Evolutionary conservation across 2,797 vertebrate species (phyloP).

Genomic region (Phataginus tricuspis): DNA sequence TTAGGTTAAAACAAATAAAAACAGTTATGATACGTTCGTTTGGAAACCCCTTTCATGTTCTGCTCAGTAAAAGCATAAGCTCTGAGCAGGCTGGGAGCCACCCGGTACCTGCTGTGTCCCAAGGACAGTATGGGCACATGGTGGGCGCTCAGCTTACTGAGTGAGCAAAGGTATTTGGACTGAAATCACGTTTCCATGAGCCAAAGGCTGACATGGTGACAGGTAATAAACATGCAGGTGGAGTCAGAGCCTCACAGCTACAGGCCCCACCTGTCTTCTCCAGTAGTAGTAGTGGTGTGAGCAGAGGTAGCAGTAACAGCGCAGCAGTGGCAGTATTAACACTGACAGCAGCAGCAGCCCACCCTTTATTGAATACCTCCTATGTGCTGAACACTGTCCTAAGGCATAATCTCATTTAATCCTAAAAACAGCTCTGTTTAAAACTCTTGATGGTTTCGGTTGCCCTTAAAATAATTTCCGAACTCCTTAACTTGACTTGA

Average conservation of each 20-base stretch:
- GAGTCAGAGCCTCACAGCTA: neutral
- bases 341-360: neutral
- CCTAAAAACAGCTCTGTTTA: neutral
- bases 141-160: neutral
- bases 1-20: neutral
- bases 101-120: too few species aligned
- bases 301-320: fast-evolving
- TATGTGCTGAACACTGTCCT: neutral
- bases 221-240: too few species aligned
- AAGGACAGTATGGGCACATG: fast-evolving
- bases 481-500: neutral
- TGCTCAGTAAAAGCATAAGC: neutral
- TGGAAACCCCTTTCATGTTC: too few species aligned
- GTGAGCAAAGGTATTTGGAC: neutral
- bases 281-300: too few species aligned
- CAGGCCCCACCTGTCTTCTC: neutral
- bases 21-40: neutral
- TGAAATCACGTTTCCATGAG: neutral
- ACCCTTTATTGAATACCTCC: neutral
- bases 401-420: neutral
- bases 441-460: neutral
- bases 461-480: neutral
- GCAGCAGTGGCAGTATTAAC: too few species aligned
- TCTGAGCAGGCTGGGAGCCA: too few species aligned
- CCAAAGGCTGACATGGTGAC: neutral